Evolutionary conservation across 35 echinoderm and acorn worm genomes (phyloP).

Genomic region (Strongylocentrotus purpuratus): DNA sequence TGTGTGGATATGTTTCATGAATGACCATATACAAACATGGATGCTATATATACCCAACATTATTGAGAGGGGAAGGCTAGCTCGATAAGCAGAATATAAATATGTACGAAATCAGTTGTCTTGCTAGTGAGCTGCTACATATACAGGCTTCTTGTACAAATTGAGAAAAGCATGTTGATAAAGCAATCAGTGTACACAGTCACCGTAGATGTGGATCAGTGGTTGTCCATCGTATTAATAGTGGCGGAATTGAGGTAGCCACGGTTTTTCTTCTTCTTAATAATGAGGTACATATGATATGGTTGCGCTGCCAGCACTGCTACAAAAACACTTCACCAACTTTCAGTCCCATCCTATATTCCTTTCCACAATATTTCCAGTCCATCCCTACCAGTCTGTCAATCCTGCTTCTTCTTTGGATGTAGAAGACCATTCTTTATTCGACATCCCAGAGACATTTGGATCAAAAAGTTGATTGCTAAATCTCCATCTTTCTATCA

Average conservation of each 20-base stretch:
- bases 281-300: conserved; percentile 47
- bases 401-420: not conserved
- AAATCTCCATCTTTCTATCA: not conserved
- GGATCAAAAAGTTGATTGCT: not conserved
- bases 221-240: conserved; percentile 22
- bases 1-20: not conserved
- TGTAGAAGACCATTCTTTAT: not conserved
- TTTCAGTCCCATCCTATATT: not conserved
- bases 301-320: conserved; percentile 22
- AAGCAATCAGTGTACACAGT: not conserved
- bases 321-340: not conserved
- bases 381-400: not conserved
- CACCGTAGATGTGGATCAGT: not conserved
- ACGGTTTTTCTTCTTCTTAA: conserved; percentile 46
- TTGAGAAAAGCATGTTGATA: conserved; percentile 13
- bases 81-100: conserved; percentile 37
- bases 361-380: not conserved
- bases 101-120: conserved; percentile 16
- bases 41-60: not conserved
- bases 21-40: conserved; percentile 11
- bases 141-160: conserved; percentile 5
- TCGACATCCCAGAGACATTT: not conserved
- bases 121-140: conserved; percentile 34
- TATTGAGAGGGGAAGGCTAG: not conserved
- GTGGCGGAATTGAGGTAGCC: conserved; percentile 53